phyloP scores from a whole-genome alignment of 2,797 vertebrate genomes.

The Falco rusticolus region DNA sequence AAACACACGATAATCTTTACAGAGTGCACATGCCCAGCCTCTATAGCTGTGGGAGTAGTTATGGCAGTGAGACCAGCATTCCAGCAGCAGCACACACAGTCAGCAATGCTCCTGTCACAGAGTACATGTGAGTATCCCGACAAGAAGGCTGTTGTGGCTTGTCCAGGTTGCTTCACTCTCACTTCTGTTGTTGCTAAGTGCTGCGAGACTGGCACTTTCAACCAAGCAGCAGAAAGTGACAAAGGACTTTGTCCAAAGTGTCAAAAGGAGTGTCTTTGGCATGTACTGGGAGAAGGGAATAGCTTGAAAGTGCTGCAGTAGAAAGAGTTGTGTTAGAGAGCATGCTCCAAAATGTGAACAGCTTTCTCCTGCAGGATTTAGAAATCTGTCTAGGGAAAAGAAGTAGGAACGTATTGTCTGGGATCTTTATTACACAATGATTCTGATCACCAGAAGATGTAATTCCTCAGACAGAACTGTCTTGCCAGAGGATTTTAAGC shows the following conservation, averaged over 20 bases:
- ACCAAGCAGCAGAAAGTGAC: not conserved
- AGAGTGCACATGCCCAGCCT: slow-evolving; percentile 98
- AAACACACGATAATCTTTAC: slow-evolving; percentile 96
- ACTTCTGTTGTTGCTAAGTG: not conserved
- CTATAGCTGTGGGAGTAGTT: slow-evolving; percentile 99
- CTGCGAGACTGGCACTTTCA: not conserved
- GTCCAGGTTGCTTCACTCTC: not conserved
- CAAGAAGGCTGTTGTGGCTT: not conserved
- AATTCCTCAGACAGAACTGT: not conserved
- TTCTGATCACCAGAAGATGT: not conserved
- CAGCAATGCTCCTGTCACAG: slow-evolving; percentile 97
- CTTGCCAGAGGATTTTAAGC: not conserved
- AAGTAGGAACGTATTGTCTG: not conserved
- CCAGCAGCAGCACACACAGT: slow-evolving; percentile 96
- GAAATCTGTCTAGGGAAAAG: not conserved
- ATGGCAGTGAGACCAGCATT: slow-evolving; percentile 97
- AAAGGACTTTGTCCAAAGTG: not conserved
- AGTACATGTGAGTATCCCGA: slow-evolving; percentile 92
- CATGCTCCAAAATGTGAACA: not conserved
- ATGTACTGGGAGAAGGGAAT: not conserved
- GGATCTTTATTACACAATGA: not conserved
- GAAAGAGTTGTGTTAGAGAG: not conserved
- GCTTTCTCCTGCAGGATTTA: not conserved
- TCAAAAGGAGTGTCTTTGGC: not conserved
- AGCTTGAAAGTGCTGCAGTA: not conserved